Base-by-base conservation (phyloP, 1,140 invertebrate species). In the Caenorhabditis inopinata region DNA sequence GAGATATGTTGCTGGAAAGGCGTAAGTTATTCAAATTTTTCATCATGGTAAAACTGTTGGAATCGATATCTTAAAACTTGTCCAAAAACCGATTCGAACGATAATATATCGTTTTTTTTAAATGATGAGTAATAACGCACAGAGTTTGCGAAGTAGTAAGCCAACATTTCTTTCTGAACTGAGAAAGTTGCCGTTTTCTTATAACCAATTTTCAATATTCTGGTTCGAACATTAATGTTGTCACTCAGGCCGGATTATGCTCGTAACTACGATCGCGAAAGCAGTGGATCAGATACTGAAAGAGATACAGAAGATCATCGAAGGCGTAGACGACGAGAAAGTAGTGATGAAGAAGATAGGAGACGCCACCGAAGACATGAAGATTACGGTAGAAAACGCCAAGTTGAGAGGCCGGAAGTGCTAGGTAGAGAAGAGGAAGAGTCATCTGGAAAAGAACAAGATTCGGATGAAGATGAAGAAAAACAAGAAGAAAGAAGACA, bases 241-340 rank as follows among this genome's bases (percentile, higher is more conserved):
- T 21, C 7, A 85, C 83, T 79, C 62, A 89, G 88, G 74, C 89
- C 89, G 51, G 89, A 89, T 51, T 90, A 88, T 86, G 89, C 89
- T 27, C 29, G 73, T 32, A 58, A 62, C 18, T 62, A 80, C 49
- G 48, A 80, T 0, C 87, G 88, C 51, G 85, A 89, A n/a, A 85
- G 84, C 32, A 68, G 42, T 68, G 92, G 92, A 79, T 90, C 92
- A 29, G 92, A 92, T 83, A 91, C 92, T 80, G 91, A 92, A 81
- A 90, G 90, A 78, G 90, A 89, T 82, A 27, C 27, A 58, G 46
- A 76, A 27, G 47, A 48, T 42, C 32, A 79, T 14, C 25, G 74
- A 35, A 42, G 53, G 45, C 58, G 47, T 25, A n/a, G 51, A n/a
- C n/a, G 23, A 35, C 47, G 73, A 35, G 38, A 38, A 6, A 77